These are phyloP conservation scores for Fabriciana adippe DNA, from an alignment of 2,888 invertebrate species.

Conservation along the genomic window DNA sequence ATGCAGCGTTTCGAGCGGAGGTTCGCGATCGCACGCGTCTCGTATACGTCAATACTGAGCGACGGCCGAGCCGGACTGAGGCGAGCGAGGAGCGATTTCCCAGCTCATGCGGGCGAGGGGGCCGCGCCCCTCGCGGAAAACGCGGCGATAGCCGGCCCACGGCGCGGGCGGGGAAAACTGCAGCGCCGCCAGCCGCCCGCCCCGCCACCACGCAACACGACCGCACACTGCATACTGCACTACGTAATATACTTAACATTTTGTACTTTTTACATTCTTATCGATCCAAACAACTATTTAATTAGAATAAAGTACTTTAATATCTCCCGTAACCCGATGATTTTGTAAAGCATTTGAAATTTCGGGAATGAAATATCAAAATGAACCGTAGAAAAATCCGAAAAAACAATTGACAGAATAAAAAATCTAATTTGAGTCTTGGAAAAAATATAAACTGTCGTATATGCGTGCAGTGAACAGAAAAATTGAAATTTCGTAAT, in stretches of 20 bases:
- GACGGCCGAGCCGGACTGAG: conserved; percentile 78
- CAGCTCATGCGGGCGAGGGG: conserved; percentile 70
- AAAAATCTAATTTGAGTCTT: too few relatives aligned
- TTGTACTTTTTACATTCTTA: too few relatives aligned
- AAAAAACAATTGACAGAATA: too few relatives aligned
- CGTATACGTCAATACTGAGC: conserved; percentile 70
- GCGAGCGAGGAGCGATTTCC: conserved; percentile 73
- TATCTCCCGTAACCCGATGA: too few relatives aligned
- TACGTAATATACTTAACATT: background rate
- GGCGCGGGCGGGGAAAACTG: conserved; percentile 75
- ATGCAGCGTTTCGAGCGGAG: conserved; percentile 53
- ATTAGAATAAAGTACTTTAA: too few relatives aligned
- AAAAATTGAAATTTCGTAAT: too few relatives aligned
- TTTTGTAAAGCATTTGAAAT: too few relatives aligned
- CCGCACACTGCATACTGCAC: conserved; percentile 6
- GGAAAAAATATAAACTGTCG: too few relatives aligned
- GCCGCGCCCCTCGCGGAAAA: conserved; percentile 78
- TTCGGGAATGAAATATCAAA: too few relatives aligned
- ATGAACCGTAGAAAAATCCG: too few relatives aligned
- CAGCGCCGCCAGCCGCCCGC: conserved; percentile 54
- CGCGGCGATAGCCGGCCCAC: conserved; percentile 56
- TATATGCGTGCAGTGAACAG: too few relatives aligned
- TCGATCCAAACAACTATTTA: too few relatives aligned
- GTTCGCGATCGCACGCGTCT: conserved; percentile 64
- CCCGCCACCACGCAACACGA: conserved; percentile 43